Base-by-base conservation (phyloP, 2,797 vertebrate species). In the Selene dorsalis region DNA sequence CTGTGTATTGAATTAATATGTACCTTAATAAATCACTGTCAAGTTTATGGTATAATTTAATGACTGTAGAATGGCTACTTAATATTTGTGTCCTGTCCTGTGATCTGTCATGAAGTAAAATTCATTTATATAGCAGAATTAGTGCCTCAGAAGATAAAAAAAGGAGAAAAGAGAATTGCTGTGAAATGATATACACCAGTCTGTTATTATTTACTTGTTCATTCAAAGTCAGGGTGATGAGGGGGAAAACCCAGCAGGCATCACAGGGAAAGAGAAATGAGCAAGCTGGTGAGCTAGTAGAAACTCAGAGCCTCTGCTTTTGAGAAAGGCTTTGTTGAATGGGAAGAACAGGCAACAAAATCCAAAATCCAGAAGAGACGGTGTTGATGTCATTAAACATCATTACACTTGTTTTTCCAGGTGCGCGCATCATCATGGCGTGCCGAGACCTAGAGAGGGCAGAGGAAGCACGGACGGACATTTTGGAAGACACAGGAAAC, bases 391-490 rank as follows among this genome's bases (percentile, higher is more conserved):
- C 41, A 14, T 22, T 22, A 20, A 11, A 18, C 2, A 18, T 14
- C 13, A 28, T 69, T 14, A 17, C 22, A 1, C 1, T 26, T 7
- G 1, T 30, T 66, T 75, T 79, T 35, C n/a, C n/a, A 98, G 97
- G 97, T 30, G 97, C 97, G 0, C 96, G 94, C 4, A 95, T 99
- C 53, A 94, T 98, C 80, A 88, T 98, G 75, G 97, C 97, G 18
- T 98, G 97, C 91, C 95, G 97, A 83, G 96, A 99, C 88, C 43
- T 94, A 53, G 93, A 87, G 55, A 96, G 96, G 80, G 97, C 94
- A 24, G 96, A 97, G 82, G 91, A 90, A n/a, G 96, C 96, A 48
- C 95, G 94, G 80, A 72, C 52, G 4, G 96, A 97, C 55, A 97
- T 99, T 80, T 87, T 93, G 75, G 93, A 94, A 50, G 91, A 94